Evolutionary conservation across 30 jellyfish, hydroid and myxozoan species (phyloP), one percentile per base, ranked within the genome.

Genomic region (Turritopsis rubra): DNA sequence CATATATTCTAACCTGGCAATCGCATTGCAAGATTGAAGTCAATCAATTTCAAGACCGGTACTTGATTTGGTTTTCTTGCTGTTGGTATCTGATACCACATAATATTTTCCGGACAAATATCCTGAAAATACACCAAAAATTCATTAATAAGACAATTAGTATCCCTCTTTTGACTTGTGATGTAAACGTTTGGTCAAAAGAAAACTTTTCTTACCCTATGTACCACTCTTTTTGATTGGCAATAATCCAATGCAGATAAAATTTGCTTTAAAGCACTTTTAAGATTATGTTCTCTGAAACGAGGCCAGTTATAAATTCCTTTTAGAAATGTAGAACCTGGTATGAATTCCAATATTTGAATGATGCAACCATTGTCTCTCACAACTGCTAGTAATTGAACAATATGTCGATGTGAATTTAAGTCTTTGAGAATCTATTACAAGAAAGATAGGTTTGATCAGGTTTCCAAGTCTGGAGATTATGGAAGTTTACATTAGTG

Each of bases 11-110:
- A 54, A 90, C 97, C 97, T 9, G 95, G 90, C 7, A 91, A 70
- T 66, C 85, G 52, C 70, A 96, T 29, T 18, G 97, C 96, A 26
- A 91, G 81, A 76, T 91, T 91, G 87, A 91, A 91, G 73, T 91
- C 97, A 52, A 91, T 91, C 75, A 91, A 54, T 76, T 87, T 87
- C 83, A 91, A 54, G 87, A 94, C 80, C 21, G 97, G 96, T 7
- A 88, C 52, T 21, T 70, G 89, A 29, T 80, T 82, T 20, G 96
- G 97, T 21, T 75, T 84, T 72, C 71, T 22, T 16, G 75, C 53
- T 21, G 96, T 91, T 81, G 97, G 97, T 52, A 85, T 81, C 70
- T 91, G 91, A 25, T 74, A 78, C 97, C 97, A 91, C 29, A 91
- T 81, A 53, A 91, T 87, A 72, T 91, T 91, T 29, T 83, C 79